Conservation (phyloP, 2,113 vertebrate genomes). For the Neolamprologus sp. region DNA sequence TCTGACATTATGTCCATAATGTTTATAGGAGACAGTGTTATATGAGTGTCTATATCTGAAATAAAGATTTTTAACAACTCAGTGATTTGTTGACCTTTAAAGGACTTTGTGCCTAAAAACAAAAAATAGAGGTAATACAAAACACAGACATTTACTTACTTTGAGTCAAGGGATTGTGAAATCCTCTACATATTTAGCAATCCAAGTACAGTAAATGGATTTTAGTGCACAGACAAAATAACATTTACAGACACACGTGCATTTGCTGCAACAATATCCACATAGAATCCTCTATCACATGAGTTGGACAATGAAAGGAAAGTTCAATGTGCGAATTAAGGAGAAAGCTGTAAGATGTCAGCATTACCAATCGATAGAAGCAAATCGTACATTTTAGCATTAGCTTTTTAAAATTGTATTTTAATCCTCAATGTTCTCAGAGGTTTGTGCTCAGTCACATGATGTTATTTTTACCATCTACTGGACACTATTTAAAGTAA, state of each 20-base stretch:
- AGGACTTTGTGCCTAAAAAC: not conserved
- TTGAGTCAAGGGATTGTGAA: accelerated
- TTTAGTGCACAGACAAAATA: not conserved
- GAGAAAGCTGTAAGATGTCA: not conserved
- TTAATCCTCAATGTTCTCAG: not conserved
- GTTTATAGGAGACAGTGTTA: no score
- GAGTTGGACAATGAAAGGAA: not conserved
- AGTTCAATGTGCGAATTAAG: not conserved
- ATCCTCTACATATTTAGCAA: not conserved
- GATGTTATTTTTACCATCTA: not conserved
- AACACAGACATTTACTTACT: accelerated
- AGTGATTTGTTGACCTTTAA: no score
- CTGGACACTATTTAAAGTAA: accelerated
- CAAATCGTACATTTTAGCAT: accelerated
- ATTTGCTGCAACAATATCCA: not conserved
- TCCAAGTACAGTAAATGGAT: not conserved
- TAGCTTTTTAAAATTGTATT: not conserved
- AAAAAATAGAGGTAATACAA: accelerated
- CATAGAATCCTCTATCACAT: not conserved
- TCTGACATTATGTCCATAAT: no score
- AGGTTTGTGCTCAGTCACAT: not conserved
- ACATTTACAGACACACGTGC: not conserved
- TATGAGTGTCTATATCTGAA: not conserved
- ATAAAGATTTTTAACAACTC: not conserved
- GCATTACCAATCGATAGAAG: accelerated